Percentiles rank a stretch among this genome's conserved stretches.
These are phyloP conservation scores for Eupeodes latifasciatus DNA, from an alignment of 2,888 invertebrate species.

Conservation along the genomic window DNA sequence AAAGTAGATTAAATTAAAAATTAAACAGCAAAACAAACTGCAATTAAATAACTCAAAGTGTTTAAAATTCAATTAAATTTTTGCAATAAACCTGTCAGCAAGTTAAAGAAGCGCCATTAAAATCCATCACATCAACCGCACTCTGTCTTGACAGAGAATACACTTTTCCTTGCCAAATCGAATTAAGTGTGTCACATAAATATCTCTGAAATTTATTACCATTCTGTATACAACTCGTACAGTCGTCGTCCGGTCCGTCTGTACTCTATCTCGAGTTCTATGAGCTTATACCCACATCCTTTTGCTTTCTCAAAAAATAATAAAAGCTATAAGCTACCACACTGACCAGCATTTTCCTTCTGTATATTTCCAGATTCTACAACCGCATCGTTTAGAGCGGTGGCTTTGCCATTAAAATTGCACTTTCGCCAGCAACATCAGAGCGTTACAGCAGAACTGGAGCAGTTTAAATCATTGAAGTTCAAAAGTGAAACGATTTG, in stretches of 20 bases:
- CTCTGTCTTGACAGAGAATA: slow-evolving; percentile 12
- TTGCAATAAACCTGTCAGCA: slow-evolving; percentile 61
- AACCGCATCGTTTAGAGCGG: slow-evolving; percentile 36
- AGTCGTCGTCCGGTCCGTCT: too few relatives aligned
- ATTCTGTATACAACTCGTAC: neutral
- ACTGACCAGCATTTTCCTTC: slow-evolving; percentile 29
- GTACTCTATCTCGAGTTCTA: too few relatives aligned
- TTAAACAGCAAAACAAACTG: slow-evolving; percentile 52
- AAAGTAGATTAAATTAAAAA: slow-evolving; percentile 45
- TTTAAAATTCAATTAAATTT: slow-evolving; percentile 67
- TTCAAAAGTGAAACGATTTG: slow-evolving; percentile 65
- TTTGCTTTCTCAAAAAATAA: slow-evolving; percentile 8
- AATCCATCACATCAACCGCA: slow-evolving; percentile 9
- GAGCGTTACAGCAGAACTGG: neutral
- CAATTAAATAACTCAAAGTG: slow-evolving; percentile 58
- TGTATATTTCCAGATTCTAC: slow-evolving; percentile 49
- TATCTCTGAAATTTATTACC: slow-evolving; percentile 47
- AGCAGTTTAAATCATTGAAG: slow-evolving; percentile 56
- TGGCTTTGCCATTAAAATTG: slow-evolving; percentile 45
- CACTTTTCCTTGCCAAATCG: slow-evolving; percentile 36
- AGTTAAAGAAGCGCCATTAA: slow-evolving; percentile 44
- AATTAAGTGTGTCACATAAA: slow-evolving; percentile 46
- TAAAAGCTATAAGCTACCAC: neutral
- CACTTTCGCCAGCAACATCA: neutral
- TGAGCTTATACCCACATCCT: neutral